phyloP scores from a whole-genome alignment of 2,888 invertebrate genomes.

The Torymus aiolomorphi region DNA sequence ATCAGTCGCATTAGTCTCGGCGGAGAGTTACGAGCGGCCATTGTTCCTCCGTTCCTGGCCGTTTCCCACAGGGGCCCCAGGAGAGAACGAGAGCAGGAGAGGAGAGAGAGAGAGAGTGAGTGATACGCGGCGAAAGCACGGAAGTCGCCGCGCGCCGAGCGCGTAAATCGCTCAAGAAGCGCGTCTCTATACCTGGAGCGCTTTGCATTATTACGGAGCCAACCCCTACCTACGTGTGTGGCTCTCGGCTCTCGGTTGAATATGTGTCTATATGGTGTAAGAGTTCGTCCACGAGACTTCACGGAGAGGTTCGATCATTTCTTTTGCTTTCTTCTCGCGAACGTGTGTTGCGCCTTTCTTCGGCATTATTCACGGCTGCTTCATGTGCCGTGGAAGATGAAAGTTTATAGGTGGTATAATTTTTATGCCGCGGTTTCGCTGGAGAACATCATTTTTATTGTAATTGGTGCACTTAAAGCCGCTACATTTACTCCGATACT shows the following conservation, averaged over 20 bases:
- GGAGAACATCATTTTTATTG: constrained; percentile 38
- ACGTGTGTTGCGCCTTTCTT: constrained; percentile 17
- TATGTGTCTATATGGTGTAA: neutral
- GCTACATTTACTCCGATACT: constrained; percentile 47
- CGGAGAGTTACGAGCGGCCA: constrained; percentile 58
- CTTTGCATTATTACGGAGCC: constrained; percentile 36
- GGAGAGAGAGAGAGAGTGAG: constrained; percentile 30
- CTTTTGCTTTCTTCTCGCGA: constrained; percentile 1
- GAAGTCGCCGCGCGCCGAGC: constrained; percentile 41
- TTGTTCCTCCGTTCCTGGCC: constrained; percentile 50
- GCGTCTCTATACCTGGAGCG: neutral
- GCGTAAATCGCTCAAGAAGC: constrained; percentile 45
- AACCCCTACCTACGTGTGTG: constrained; percentile 46
- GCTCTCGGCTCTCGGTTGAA: neutral
- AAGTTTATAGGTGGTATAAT: constrained; percentile 56
- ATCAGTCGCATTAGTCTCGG: constrained; percentile 61
- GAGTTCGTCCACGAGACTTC: no score
- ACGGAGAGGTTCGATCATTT: constrained; percentile 11
- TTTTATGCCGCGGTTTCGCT: constrained; percentile 50
- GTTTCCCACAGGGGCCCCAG: constrained; percentile 56
- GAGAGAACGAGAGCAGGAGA: constrained; percentile 38
- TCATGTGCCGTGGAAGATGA: constrained; percentile 31
- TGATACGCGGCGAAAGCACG: constrained; percentile 26
- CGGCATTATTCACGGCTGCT: constrained; percentile 37
- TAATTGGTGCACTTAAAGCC: constrained; percentile 50